Evolutionary conservation across 2,888 invertebrate species (phyloP).

Genomic region (Drosophila mettleri): DNA sequence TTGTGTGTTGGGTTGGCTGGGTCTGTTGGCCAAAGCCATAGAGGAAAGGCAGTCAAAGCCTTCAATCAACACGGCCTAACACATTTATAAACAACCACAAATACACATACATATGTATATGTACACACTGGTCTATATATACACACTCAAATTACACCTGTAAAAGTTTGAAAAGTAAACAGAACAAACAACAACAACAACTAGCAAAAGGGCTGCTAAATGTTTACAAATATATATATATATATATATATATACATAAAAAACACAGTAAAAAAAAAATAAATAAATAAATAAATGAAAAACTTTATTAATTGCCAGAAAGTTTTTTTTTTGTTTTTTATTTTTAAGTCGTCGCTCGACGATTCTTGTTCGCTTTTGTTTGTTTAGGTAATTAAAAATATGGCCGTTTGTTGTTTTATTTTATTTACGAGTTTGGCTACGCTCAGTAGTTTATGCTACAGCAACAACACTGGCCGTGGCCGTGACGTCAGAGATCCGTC

Average conservation of each 20-base stretch:
- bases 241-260: background rate
- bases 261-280: slow-evolving; percentile 10
- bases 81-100: slow-evolving; percentile 13
- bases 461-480: background rate
- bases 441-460: slow-evolving; percentile 34
- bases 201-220: slow-evolving; percentile 49
- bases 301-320: slow-evolving; percentile 72
- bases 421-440: slow-evolving; percentile 23
- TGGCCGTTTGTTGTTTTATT: slow-evolving; percentile 34
- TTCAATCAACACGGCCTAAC: slow-evolving; percentile 29
- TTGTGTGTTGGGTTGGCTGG: slow-evolving; percentile 18
- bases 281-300: slow-evolving; percentile 33
- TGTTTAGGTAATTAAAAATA: slow-evolving; percentile 77
- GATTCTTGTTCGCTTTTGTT: slow-evolving; percentile 42
- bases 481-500: slow-evolving; percentile 51
- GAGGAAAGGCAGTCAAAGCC: slow-evolving; percentile 33
- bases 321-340: too few species aligned
- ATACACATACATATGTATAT: background rate
- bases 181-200: slow-evolving; percentile 19
- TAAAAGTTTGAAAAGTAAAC: slow-evolving; percentile 46
- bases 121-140: background rate
- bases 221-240: slow-evolving; percentile 55
- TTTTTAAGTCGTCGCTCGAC: slow-evolving; percentile 48
- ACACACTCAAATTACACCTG: slow-evolving; percentile 12
- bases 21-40: slow-evolving; percentile 32